These are phyloP conservation scores for Phainopepla nitens DNA, from an alignment of 2,113 vertebrate genomes.

Conservation along the genomic window DNA sequence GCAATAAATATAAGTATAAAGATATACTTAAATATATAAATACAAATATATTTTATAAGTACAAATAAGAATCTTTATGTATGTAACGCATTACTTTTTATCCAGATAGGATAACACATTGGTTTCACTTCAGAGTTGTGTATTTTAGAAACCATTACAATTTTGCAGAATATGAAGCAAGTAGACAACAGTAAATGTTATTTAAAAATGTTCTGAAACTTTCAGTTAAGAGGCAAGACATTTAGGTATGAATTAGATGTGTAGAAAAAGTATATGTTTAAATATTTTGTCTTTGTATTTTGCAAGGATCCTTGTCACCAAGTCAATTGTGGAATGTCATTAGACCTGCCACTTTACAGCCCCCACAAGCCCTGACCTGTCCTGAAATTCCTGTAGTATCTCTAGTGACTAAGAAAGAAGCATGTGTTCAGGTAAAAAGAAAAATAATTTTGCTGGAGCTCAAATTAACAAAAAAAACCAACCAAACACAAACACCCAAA, in stretches of 20 bases:
- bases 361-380: constrained; percentile 44
- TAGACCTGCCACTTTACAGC: constrained; percentile 74
- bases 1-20: not conserved
- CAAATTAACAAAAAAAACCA: not conserved
- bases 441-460: not conserved
- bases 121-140: not conserved
- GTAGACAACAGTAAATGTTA: not conserved
- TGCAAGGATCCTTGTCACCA: constrained; percentile 54
- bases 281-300: constrained; percentile 39
- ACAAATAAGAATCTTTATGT: not conserved
- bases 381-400: not conserved
- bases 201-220: not conserved
- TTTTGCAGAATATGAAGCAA: not conserved
- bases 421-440: constrained; percentile 51
- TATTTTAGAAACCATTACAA: not conserved
- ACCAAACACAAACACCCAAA: not conserved
- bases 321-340: constrained; percentile 52
- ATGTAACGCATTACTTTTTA: not conserved
- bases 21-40: not conserved
- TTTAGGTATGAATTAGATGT: not conserved
- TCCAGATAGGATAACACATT: not conserved
- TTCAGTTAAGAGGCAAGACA: not conserved
- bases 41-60: not conserved
- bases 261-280: not conserved
- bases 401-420: constrained; percentile 22